Evolutionary conservation across 2,113 vertebrate genomes (phyloP).

Genomic region (Montifringilla adamsi): DNA sequence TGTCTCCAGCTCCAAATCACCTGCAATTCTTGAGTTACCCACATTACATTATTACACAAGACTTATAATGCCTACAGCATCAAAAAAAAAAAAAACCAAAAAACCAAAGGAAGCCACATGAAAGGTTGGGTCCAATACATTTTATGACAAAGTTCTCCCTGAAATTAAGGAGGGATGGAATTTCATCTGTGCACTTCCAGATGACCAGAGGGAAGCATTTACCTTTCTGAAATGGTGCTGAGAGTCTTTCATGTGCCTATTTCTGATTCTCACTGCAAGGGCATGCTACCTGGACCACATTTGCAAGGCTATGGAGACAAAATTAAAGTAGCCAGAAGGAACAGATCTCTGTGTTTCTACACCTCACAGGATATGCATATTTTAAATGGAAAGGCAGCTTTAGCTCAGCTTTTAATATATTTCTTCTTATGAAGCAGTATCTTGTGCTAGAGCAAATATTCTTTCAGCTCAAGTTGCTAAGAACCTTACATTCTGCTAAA

Average conservation of each 20-base stretch:
- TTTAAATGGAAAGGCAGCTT: neutral
- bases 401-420: neutral
- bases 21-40: neutral
- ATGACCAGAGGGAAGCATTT: neutral
- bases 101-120: neutral
- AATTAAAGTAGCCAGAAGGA: constrained; percentile 10
- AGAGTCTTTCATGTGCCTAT: neutral
- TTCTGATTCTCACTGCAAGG: neutral
- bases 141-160: neutral
- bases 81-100: neutral
- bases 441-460: neutral
- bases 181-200: neutral
- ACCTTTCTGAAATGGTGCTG: neutral
- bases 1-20: neutral
- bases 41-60: neutral
- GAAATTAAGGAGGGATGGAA: neutral
- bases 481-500: neutral
- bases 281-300: neutral
- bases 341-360: neutral
- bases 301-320: neutral
- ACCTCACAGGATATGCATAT: neutral
- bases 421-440: neutral
- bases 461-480: neutral
- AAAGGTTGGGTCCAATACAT: neutral
- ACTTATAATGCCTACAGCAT: neutral